Evolutionary conservation across 2,888 invertebrate genomes (phyloP), one percentile per base, ranked within the genome.

Genomic region (Cheilosia variabilis): DNA sequence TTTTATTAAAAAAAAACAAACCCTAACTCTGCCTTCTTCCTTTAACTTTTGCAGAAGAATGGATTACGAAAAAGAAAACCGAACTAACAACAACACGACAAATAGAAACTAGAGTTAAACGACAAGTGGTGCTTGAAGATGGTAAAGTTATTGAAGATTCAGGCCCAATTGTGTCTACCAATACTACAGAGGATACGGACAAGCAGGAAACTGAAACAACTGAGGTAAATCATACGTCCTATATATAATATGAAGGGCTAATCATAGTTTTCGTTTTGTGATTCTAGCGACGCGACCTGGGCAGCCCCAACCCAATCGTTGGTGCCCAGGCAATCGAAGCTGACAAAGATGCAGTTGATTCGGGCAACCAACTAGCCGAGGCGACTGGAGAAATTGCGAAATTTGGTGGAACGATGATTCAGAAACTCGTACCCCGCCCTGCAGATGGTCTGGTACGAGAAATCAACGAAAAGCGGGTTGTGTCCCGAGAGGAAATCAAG

Each of bases 61-160:
- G 97, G 97, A 95, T 97, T 92, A 97, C 97, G 89, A 96, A 96
- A 91, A 97, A 97, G 93, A 97, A 96, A 93, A 96, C 96, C 89
- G 97, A 97, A 93, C 95, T 97, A 90, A 96, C 96, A 88, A 97
- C 97, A 87, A 97, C 97, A 78, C 95, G 97, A 88, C 97, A 97
- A 93, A 97, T 98, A 89, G 97, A 97, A 90, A 98, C 97, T 53
- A 93, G 97, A 88, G 97, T 98, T 52, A 97, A 98, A 92, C 94
- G 98, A 53, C 97, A 98, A 93, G 94, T 98, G 84, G 95, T 97
- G 87, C 93, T 97, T 88, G 97, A 98, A 93, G 97, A 98, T 93
- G 98, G 98, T 41, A 96, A 96, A 90, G 96, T 98, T 81, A 95
- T 98, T 84, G 96, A 95, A 88, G 98, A 98, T 93, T 95, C 97